phyloP scores from a whole-genome alignment of 2,888 invertebrate genomes.

The Prenolepis imparis region DNA sequence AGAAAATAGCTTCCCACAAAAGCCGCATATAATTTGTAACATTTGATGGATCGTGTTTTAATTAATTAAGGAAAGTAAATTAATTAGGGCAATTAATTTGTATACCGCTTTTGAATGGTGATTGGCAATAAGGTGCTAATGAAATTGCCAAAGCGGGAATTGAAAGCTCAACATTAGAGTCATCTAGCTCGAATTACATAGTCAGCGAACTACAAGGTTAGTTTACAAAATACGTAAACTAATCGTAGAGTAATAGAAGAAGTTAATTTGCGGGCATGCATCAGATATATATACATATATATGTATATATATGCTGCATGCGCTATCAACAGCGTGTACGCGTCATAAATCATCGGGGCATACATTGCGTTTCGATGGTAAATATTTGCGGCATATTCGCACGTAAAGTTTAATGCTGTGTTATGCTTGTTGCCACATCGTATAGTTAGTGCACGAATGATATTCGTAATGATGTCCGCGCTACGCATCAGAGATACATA shows the following conservation, averaged over 20 bases:
- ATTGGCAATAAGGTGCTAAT: background rate
- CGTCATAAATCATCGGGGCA: constrained; percentile 33
- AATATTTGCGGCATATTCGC: constrained; percentile 21
- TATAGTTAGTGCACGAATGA: background rate
- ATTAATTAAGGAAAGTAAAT: constrained; percentile 19
- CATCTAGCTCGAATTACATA: background rate
- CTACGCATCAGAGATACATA: background rate
- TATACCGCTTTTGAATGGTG: background rate
- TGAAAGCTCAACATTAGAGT: background rate
- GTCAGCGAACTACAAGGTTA: background rate
- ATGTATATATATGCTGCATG: background rate
- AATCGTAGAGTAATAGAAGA: constrained; percentile 17
- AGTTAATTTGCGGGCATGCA: constrained; percentile 37
- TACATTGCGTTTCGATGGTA: constrained; percentile 10
- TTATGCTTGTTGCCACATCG: background rate
- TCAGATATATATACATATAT: background rate
- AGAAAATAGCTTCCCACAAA: background rate
- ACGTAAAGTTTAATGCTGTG: constrained; percentile 7
- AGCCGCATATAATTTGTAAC: constrained; percentile 6
- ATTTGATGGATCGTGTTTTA: constrained; percentile 1
- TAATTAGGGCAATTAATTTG: constrained; percentile 7
- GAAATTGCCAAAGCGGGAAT: background rate
- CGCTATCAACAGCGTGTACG: constrained; percentile 12
- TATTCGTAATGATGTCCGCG: background rate
- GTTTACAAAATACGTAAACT: background rate